phyloP scores from a whole-genome alignment of 2,113 vertebrate species.

The Corythoichthys intestinalis region DNA sequence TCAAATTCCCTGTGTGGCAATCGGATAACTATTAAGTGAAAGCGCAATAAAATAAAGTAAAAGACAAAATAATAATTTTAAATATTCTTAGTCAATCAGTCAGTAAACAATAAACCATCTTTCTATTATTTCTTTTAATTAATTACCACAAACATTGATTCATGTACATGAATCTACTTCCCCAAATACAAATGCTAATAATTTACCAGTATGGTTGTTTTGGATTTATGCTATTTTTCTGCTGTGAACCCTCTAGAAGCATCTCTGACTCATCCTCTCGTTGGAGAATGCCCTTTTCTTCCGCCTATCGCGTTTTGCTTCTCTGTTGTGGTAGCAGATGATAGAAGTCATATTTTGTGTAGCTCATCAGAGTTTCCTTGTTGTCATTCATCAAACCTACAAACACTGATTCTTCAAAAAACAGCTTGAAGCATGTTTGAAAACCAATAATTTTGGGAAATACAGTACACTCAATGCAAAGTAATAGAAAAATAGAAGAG shows the following conservation, averaged over 20 bases:
- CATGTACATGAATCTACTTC: constrained; percentile 1
- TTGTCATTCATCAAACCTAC: constrained; percentile 49
- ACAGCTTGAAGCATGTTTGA: constrained; percentile 5
- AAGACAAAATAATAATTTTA: neutral
- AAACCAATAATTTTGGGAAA: neutral
- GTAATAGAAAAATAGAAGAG: neutral
- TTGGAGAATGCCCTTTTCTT: constrained; percentile 55
- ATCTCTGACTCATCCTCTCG: constrained; percentile 56
- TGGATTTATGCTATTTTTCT: constrained; percentile 40
- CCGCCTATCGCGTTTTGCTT: constrained; percentile 57
- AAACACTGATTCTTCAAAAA: constrained; percentile 39
- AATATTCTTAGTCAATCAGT: neutral
- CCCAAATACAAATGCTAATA: constrained; percentile 33
- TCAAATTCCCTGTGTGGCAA: neutral
- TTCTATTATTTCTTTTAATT: neutral
- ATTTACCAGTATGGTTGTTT: constrained; percentile 27
- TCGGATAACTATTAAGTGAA: neutral
- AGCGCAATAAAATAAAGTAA: too few species aligned
- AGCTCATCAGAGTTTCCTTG: constrained; percentile 43
- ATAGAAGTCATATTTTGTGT: constrained; percentile 55
- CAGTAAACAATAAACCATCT: neutral
- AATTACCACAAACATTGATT: neutral
- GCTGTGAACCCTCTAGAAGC: constrained; percentile 21
- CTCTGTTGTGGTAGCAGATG: constrained; percentile 62
- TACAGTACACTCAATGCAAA: neutral